Base-by-base conservation (phyloP, 1,140 invertebrate genomes). In the Xylocopa sonorina region DNA sequence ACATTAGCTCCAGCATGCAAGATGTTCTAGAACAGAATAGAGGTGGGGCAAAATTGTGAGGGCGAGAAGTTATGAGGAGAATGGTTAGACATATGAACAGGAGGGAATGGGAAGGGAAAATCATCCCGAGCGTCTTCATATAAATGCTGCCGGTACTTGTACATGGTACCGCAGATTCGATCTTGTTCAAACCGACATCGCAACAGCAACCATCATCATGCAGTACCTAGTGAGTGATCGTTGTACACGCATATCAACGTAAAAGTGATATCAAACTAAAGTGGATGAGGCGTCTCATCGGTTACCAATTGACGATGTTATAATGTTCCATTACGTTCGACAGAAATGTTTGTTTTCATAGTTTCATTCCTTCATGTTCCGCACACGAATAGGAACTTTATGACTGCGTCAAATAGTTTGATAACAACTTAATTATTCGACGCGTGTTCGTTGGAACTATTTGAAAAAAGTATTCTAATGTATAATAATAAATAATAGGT, bases 171-270 rank as follows among this genome's bases (percentile, higher is more conserved):
- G 63, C 88, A 90, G 90, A 89, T 91, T 88, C 88, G 81, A 89
- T 89, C 89, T 89, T 67, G 89, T 89, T 88, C 83, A 88, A 90
- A 90, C 87, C 85, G 81, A 88, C 86, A 84, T 66, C 74, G 87
- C 80, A n/a, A 78, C 82, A 83, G 79, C 58, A 68, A 50, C 87
- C 84, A 73, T 84, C 90, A 80, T 78, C 77, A 92, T 92, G 91
- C 88, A 90, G 86, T 88, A 85, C 82, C 78, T 90, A 91, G 91
- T 92, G 90, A 92, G 90, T 92, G 90, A 82, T 83, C 55, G 74
- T 57, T 51, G 27, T 71, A 48, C 50, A 69, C 60, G 43, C 60
- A 51, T 48, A 51, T 24, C 34, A 5, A 34, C 27, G 32, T 43
- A 48, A 16, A n/a, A 76, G 51, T 76, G 51, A 67, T n/a, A 9